Conservation (phyloP, 2,113 vertebrate species). For the Macrotis lagotis region DNA sequence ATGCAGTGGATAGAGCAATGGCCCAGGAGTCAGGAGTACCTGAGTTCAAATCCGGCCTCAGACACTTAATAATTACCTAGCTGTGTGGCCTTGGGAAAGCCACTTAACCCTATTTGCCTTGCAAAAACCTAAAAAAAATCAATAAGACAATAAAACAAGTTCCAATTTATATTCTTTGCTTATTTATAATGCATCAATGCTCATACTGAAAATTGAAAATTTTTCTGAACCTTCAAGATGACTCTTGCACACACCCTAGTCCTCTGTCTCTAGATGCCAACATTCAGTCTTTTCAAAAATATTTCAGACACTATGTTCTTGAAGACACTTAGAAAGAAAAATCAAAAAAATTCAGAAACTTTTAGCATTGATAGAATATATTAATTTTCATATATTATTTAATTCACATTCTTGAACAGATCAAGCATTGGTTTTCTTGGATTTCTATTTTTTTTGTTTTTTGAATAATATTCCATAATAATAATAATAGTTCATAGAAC, state of each 20-base stretch:
- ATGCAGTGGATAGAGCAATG: too few relatives aligned
- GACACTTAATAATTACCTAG: too few relatives aligned
- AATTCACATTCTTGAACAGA: not conserved
- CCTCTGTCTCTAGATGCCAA: not conserved
- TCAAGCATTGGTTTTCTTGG: not conserved
- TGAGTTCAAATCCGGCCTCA: too few relatives aligned
- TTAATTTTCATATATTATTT: not conserved
- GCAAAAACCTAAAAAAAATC: too few relatives aligned
- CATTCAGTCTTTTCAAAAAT: not conserved
- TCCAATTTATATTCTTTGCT: not conserved
- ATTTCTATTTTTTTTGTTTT: not conserved
- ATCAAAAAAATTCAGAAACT: not conserved
- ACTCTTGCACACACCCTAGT: not conserved
- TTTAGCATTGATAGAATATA: conserved; percentile 22
- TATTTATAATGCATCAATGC: not conserved
- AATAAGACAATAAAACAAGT: not conserved
- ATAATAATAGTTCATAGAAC: not conserved
- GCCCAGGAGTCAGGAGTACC: too few relatives aligned
- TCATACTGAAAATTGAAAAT: not conserved
- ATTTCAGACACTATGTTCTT: too few relatives aligned
- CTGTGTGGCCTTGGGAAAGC: too few relatives aligned
- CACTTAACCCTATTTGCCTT: too few relatives aligned
- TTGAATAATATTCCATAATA: not conserved
- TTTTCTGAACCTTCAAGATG: not conserved
- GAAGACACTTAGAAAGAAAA: not conserved